Percentiles rank a stretch among this genome's conserved stretches.
These are phyloP conservation scores for Drosophila chauvacae DNA, from an alignment of 1,140 invertebrate species.

Conservation along the genomic window DNA sequence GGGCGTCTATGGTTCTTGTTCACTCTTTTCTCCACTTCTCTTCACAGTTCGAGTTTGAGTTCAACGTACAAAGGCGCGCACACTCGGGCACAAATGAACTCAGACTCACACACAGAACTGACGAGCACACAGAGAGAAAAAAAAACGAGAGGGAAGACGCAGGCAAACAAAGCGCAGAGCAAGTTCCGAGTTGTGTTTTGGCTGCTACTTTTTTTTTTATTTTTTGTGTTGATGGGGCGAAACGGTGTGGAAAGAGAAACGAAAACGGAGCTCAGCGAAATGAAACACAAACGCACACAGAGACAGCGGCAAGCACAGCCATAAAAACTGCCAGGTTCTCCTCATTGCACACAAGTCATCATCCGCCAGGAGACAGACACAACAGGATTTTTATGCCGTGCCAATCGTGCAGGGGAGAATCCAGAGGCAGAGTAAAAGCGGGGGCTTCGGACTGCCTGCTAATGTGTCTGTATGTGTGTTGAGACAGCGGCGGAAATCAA, in stretches of 20 bases:
- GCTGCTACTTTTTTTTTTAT: slow-evolving; percentile 14
- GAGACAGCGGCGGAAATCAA: slow-evolving; percentile 57
- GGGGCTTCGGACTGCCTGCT: slow-evolving; percentile 19
- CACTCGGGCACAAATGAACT: slow-evolving; percentile 13
- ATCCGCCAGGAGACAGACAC: slow-evolving; percentile 37
- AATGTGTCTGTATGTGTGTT: slow-evolving; percentile 3
- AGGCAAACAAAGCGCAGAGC: slow-evolving; percentile 71
- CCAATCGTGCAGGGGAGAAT: slow-evolving; percentile 36
- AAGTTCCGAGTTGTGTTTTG: slow-evolving; percentile 70
- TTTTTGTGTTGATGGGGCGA: slow-evolving; percentile 54
- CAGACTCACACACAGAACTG: slow-evolving; percentile 10
- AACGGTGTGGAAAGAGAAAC: slow-evolving; percentile 63
- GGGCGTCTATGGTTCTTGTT: slow-evolving; percentile 11
- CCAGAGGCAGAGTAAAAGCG: slow-evolving; percentile 3
- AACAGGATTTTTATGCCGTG: slow-evolving; percentile 69
- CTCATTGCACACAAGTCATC: slow-evolving; percentile 52
- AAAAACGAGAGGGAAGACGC: slow-evolving; percentile 30
- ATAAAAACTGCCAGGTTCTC: slow-evolving; percentile 44
- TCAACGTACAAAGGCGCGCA: slow-evolving; percentile 73
- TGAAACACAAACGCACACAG: slow-evolving; percentile 45
- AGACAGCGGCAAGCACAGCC: slow-evolving; percentile 17
- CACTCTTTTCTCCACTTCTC: slow-evolving; percentile 14
- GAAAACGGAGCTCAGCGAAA: slow-evolving; percentile 54
- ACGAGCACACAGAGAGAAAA: slow-evolving; percentile 8
- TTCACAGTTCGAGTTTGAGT: slow-evolving; percentile 47